These are phyloP conservation scores for Lemur catta DNA, from an alignment of 2,797 vertebrate species.

Conservation along the genomic window DNA sequence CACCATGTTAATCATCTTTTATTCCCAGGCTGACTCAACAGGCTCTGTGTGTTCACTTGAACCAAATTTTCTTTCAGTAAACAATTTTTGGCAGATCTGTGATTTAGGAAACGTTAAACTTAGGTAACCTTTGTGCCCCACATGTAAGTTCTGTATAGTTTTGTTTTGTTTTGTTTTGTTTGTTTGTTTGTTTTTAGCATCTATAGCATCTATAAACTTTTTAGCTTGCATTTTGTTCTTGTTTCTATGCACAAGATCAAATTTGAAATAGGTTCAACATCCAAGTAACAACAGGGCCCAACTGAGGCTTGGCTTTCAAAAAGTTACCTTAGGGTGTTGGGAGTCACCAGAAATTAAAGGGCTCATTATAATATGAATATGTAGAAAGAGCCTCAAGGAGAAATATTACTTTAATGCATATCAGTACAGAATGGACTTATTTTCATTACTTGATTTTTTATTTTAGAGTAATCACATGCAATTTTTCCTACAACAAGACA, in stretches of 20 bases:
- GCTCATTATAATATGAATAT: background rate
- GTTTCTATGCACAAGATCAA: background rate
- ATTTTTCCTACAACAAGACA: background rate
- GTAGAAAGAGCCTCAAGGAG: background rate
- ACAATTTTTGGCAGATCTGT: background rate
- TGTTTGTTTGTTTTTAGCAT: background rate
- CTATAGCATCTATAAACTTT: background rate
- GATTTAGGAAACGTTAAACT: background rate
- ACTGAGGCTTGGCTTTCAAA: background rate
- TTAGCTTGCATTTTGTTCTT: background rate
- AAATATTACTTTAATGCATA: background rate
- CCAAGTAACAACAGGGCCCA: background rate
- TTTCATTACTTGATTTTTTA: slow-evolving; percentile 14
- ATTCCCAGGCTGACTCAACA: background rate
- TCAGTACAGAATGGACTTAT: background rate
- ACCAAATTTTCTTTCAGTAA: background rate
- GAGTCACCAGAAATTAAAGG: background rate
- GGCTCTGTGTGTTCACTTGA: background rate
- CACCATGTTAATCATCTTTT: background rate
- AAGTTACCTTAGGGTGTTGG: background rate
- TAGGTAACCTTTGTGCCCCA: background rate
- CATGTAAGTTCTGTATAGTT: background rate
- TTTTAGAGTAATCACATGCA: background rate
- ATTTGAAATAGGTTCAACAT: background rate
- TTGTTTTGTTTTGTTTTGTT: background rate